Evolutionary conservation across 2,888 invertebrate genomes (phyloP), one percentile per base, ranked within the genome.

Genomic region (Ariolimax columbianus): DNA sequence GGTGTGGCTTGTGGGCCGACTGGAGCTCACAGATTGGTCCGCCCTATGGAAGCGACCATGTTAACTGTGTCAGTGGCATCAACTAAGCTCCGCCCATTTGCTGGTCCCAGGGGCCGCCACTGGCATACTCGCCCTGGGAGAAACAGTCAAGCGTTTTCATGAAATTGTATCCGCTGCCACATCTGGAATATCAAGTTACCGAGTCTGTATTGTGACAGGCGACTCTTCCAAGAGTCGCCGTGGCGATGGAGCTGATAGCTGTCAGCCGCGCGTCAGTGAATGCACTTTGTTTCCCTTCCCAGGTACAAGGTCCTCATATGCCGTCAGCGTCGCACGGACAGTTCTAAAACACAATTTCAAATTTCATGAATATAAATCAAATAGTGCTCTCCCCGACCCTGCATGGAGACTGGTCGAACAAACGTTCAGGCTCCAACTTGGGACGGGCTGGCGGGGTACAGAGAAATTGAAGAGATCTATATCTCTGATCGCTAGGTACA

Each of bases 141-240:
- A 1, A 9, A 3, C 40, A 51, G n/a, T 55, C 17, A 59, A 77
- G 55, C 36, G 77, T 77, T 77, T 51, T 26, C 30, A 33, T 59
- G 63, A 81, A 81, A 72, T 55, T 38, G 2, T 33, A 82, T 19
- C 75, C 43, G 2, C 33, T 75, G 73, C 47, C 23, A 19, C 75
- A 33, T 82, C 75, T 75, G 75, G 63, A 9, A 36, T 82, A 73
- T 82, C 73, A 19, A 30, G 75, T 82, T 82, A 75, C 82, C 1
- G 17, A 40, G 63, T 40, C 2, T 55, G 72, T 26, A 72, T 81
- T 81, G 81, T 72, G 7, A 33, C 81, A 14, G 81, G 23, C 81
- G 38, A 51, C 51, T 51, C n/a, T 51, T 36, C 4, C 14, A 7
- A 2, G 38, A 40, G 17, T 26, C 11, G 6, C 0, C 0, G 43